phyloP scores from a whole-genome alignment of 1,140 invertebrate genomes.

The Myzus persicae region DNA sequence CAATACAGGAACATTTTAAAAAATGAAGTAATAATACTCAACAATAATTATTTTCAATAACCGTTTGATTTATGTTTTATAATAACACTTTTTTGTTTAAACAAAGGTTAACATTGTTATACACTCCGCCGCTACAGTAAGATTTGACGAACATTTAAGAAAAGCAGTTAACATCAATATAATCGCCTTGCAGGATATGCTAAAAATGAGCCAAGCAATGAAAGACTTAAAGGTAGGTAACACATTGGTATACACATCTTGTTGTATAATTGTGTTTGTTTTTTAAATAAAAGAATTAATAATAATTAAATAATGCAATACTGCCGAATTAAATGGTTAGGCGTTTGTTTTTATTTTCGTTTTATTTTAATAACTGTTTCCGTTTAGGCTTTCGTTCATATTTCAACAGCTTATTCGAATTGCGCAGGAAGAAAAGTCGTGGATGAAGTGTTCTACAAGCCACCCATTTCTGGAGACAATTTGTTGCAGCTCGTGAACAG shows the following conservation, averaged over 20 bases:
- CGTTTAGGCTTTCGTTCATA: slow-evolving; percentile 70
- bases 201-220: slow-evolving; percentile 61
- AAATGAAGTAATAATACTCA: slow-evolving; percentile 69
- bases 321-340: background rate
- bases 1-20: slow-evolving; percentile 65
- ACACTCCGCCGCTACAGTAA: slow-evolving; percentile 87
- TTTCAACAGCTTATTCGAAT: slow-evolving; percentile 77
- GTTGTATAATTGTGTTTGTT: background rate
- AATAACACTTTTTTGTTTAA: background rate
- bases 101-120: slow-evolving; percentile 71
- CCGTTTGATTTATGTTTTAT: background rate
- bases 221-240: slow-evolving; percentile 21
- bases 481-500: slow-evolving; percentile 66
- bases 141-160: slow-evolving; percentile 84
- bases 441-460: slow-evolving; percentile 75
- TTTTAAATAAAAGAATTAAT: background rate
- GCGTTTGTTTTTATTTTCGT: background rate
- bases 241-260: background rate
- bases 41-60: background rate
- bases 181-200: slow-evolving; percentile 69
- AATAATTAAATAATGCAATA: background rate
- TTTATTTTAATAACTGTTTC: slow-evolving; percentile 24
- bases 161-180: slow-evolving; percentile 72
- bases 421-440: slow-evolving; percentile 70
- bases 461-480: slow-evolving; percentile 68